Conservation (phyloP, 1,140 invertebrate genomes). For the Diabrotica virgifera region DNA sequence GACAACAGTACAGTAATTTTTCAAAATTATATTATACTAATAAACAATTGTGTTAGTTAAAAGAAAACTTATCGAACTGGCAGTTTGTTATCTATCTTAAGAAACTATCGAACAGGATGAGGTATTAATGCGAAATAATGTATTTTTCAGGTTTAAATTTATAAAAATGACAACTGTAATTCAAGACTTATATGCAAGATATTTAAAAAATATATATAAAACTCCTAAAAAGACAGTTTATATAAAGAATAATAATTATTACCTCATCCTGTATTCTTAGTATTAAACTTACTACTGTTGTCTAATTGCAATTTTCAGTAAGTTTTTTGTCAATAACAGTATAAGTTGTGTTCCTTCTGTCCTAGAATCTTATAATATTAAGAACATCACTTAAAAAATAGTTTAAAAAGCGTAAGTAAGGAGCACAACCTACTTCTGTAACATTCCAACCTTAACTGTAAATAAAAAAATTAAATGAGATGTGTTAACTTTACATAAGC, state of each 20-base stretch:
- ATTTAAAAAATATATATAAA: not conserved
- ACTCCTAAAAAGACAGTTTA: not conserved
- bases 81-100: too few relatives aligned
- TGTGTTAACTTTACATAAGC: slow-evolving; percentile 55
- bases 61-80: too few relatives aligned
- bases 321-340: slow-evolving; percentile 23
- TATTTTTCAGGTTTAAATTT: not conserved
- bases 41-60: too few relatives aligned
- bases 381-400: not conserved
- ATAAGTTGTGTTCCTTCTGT: slow-evolving; percentile 6
- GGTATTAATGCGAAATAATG: too few relatives aligned
- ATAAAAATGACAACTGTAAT: not conserved
- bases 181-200: not conserved
- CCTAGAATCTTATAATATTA: not conserved
- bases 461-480: not conserved
- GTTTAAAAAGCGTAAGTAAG: slow-evolving; percentile 1
- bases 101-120: too few relatives aligned
- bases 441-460: not conserved
- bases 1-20: too few relatives aligned
- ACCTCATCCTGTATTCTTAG: too few relatives aligned
- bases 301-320: not conserved
- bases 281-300: too few relatives aligned
- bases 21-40: too few relatives aligned
- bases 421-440: slow-evolving; percentile 7
- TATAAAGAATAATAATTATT: not conserved